Conservation (phyloP, 2,797 vertebrate species). For the Morelia viridis region DNA sequence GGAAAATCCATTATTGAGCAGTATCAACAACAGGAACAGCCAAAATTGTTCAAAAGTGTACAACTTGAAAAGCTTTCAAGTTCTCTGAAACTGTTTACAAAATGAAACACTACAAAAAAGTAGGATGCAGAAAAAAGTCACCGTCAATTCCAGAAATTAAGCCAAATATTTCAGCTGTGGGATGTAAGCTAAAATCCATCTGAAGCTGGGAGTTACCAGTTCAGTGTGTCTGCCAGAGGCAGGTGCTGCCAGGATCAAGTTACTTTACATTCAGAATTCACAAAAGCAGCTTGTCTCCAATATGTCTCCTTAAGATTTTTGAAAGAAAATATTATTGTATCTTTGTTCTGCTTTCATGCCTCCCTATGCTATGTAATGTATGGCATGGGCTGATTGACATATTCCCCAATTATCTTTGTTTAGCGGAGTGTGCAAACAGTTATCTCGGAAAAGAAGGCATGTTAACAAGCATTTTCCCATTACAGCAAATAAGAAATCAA, state of each 20-base stretch:
- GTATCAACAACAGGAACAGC: no score
- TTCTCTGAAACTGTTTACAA: no score
- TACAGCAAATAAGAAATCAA: neutral
- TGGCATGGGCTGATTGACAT: constrained; percentile 15
- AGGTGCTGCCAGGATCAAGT: no score
- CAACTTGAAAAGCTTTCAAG: no score
- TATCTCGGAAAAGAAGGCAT: constrained; percentile 31
- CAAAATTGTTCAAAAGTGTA: neutral
- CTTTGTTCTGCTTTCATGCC: constrained; percentile 9
- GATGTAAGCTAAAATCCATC: no score
- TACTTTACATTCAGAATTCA: no score
- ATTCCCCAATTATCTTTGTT: constrained; percentile 8
- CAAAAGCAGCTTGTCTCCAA: neutral
- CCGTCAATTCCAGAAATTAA: no score
- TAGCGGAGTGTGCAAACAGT: neutral
- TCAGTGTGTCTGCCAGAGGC: neutral
- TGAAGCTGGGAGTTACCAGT: neutral
- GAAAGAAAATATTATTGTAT: neutral
- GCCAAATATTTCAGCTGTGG: no score
- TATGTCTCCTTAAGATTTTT: neutral
- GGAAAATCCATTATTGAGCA: no score
- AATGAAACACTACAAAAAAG: no score
- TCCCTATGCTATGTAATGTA: neutral
- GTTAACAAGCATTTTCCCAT: neutral
- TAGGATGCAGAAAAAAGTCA: no score